Percentiles rank a stretch among this genome's conserved stretches.
Conservation (phyloP, 2,113 vertebrate species). For the Tragelaphus strepsiceros region DNA sequence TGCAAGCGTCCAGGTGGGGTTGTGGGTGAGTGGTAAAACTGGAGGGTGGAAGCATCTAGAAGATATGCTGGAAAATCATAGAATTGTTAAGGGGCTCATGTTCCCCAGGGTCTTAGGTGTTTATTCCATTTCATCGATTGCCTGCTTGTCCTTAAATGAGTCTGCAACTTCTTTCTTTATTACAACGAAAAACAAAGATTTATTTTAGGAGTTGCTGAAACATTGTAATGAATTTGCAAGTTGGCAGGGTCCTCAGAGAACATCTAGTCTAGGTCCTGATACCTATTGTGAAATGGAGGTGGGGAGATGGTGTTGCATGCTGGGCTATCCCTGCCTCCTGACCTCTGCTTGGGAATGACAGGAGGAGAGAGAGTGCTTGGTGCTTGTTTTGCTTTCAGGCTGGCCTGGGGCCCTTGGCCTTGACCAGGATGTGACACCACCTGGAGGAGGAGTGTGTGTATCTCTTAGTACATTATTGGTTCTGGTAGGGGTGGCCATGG, state of each 20-base stretch:
- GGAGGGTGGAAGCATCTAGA: background rate
- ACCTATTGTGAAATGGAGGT: background rate
- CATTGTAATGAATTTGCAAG: background rate
- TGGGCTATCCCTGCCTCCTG: background rate
- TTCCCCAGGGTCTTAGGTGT: background rate
- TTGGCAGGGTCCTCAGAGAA: slow-evolving; percentile 25
- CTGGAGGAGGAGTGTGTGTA: background rate
- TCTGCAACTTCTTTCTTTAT: background rate
- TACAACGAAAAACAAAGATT: background rate
- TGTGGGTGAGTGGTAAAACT: background rate
- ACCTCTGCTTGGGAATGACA: background rate
- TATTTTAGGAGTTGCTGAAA: slow-evolving; percentile 25
- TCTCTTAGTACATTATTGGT: background rate
- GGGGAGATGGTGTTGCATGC: background rate
- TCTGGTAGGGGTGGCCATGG: background rate
- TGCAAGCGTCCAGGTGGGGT: background rate
- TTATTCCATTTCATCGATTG: background rate
- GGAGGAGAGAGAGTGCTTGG: background rate
- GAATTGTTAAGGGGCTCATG: background rate
- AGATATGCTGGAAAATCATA: background rate
- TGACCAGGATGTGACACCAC: background rate
- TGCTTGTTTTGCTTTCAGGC: background rate
- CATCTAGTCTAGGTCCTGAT: background rate
- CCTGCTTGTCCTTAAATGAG: background rate
- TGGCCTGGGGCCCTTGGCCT: background rate